Percentiles rank a stretch among this genome's conserved stretches.
These are phyloP conservation scores for Beris chalybata DNA, from an alignment of 2,888 invertebrate species.

Conservation along the genomic window DNA sequence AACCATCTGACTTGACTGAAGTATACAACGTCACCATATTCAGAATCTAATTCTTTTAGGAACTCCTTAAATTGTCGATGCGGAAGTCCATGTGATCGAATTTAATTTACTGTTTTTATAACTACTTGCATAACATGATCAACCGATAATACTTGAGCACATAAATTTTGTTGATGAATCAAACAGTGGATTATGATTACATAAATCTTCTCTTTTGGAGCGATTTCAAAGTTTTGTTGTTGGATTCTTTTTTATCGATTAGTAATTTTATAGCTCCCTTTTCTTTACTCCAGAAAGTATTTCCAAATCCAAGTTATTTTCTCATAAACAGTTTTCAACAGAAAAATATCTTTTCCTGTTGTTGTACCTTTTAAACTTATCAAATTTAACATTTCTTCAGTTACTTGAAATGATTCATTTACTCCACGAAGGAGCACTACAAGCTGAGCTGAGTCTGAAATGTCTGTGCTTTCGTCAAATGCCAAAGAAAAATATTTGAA, in stretches of 20 bases:
- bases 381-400: slow-evolving; percentile 33
- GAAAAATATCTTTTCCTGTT: slow-evolving; percentile 31
- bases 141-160: too few relatives aligned
- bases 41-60: too few relatives aligned
- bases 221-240: slow-evolving; percentile 8
- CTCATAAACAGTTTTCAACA: slow-evolving; percentile 30
- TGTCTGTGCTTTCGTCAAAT: slow-evolving; percentile 34
- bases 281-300: slow-evolving; percentile 32
- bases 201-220: slow-evolving; percentile 13
- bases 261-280: slow-evolving; percentile 33
- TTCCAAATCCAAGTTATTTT: slow-evolving; percentile 25
- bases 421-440: slow-evolving; percentile 26
- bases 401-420: slow-evolving; percentile 31
- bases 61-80: too few relatives aligned
- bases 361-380: slow-evolving; percentile 34
- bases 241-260: slow-evolving; percentile 15
- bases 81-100: too few relatives aligned
- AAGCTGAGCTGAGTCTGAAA: slow-evolving; percentile 32
- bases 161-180: too few relatives aligned
- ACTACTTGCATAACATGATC: too few relatives aligned
- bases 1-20: slow-evolving; percentile 30
- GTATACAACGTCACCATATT: slow-evolving; percentile 28
- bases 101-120: too few relatives aligned
- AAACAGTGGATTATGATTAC: slow-evolving; percentile 32
- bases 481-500: slow-evolving; percentile 28